Base-by-base conservation (phyloP, 1,140 invertebrate genomes). In the Orussus abietinus region DNA sequence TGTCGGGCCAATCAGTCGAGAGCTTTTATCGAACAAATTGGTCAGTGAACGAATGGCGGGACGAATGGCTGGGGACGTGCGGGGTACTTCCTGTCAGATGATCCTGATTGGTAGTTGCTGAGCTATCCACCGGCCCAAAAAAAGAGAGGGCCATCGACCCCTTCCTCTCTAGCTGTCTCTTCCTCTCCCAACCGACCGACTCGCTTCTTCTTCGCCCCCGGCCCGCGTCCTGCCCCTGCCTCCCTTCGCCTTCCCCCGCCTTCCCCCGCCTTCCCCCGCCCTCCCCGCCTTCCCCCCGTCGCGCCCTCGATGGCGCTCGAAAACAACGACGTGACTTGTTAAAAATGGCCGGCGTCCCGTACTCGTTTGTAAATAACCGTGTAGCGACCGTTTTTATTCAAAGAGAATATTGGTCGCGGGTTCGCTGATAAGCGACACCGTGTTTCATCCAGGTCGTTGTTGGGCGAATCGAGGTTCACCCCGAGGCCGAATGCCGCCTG, bases 21-120 rank as follows among this genome's bases (percentile, higher is more conserved):
- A 57, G 65, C 58, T 70, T 68, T 70, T 63, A 70, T 68, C 55
- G 64, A 68, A 67, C 64, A 67, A 70, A 68, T 70, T 70, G 67
- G 63, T 66, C 53, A 55, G 54, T 55, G 62, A 60, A 62, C 58
- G 63, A 59, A 63, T 45, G 51, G 49, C 45, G 49, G 47, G 44
- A 48, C 42, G 49, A 47, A 46, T 49, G 40, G 50, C 33, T 29
- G 42, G 42, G 49, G 30, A 45, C 28, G 46, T 32, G 52, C 49
- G 57, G 57, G 53, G 53, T 51, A 53, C 45, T 62, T 57, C 51
- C 64, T 69, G 68, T 65, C 66, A 67, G 68, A 68, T 66, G 66
- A 71, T 71, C 66, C 68, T 71, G 68, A 69, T 71, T 69, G 68
- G 68, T 71, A 65, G 68, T 71, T 68, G 68, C 65, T 53, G 58